Evolutionary conservation across 2,797 vertebrate species (phyloP).

Genomic region (Caiman crocodilus): DNA sequence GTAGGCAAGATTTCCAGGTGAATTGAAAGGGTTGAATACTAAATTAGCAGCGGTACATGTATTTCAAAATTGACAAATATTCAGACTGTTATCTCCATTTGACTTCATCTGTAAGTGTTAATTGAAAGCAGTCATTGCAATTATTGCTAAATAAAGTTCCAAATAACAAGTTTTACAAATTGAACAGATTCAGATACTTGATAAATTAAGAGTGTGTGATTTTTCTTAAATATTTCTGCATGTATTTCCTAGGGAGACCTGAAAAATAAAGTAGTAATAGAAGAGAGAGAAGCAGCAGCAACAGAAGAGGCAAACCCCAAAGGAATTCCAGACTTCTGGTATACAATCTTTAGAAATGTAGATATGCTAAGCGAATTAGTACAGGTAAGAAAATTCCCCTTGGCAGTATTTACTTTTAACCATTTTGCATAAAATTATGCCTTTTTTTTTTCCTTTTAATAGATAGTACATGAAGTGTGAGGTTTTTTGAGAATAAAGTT

Average conservation of each 20-base stretch:
- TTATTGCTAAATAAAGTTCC: not conserved
- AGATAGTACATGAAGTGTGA: not conserved
- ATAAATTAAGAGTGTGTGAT: not conserved
- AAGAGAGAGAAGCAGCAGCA: conserved; percentile 87
- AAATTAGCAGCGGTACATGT: not conserved
- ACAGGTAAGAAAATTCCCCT: conserved; percentile 81
- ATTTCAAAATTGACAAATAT: not conserved
- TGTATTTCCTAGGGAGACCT: conserved; percentile 87
- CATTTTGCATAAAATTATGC: not conserved
- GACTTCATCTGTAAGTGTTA: not conserved
- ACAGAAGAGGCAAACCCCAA: conserved; percentile 85
- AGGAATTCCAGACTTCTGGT: conserved; percentile 98
- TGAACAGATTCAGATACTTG: not conserved
- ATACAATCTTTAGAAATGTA: conserved; percentile 96
- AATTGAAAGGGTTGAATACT: not conserved
- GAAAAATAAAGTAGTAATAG: conserved; percentile 91
- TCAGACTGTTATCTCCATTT: not conserved
- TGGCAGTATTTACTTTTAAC: not conserved
- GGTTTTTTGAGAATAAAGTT: too few relatives aligned
- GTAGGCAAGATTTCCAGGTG: not conserved
- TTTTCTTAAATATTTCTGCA: conserved; percentile 3
- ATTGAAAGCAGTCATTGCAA: not conserved
- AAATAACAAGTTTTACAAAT: not conserved
- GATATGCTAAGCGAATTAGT: conserved; percentile 96
- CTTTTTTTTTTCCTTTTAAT: not conserved